A percentile compares a stretch with the other conserved stretches of the same genome.
These are phyloP conservation scores for Hydrozoanthus tunicans DNA, from an alignment of 64 coral and sea anemone species.

Conservation along the genomic window DNA sequence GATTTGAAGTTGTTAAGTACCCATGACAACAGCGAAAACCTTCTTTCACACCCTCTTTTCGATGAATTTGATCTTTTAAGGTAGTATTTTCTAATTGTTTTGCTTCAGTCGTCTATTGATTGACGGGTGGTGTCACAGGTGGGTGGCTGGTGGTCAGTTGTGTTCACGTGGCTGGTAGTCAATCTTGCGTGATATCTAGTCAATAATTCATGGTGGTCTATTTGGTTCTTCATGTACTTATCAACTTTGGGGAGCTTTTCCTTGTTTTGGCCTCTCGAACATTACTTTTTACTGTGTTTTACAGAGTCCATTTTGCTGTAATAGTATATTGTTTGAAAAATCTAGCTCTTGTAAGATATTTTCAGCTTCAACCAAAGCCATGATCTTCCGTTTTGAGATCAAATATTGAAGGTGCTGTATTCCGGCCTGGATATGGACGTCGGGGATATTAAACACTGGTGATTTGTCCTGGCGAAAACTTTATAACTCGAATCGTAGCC, in stretches of 20 bases:
- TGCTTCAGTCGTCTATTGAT: background rate
- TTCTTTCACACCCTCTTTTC: background rate
- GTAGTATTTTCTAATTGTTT: background rate
- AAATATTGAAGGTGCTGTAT: background rate
- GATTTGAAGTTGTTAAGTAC: background rate
- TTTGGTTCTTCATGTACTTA: constrained; percentile 19
- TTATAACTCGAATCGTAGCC: too few relatives aligned
- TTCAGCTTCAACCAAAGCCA: background rate
- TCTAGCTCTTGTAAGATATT: background rate
- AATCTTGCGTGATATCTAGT: background rate
- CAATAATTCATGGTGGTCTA: constrained; percentile 14
- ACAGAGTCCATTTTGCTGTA: too few relatives aligned
- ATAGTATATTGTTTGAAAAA: too few relatives aligned
- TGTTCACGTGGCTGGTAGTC: constrained; percentile 1
- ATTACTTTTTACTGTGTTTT: background rate
- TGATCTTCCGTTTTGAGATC: background rate
- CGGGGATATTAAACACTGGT: background rate
- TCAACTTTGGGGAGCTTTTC: constrained; percentile 3
- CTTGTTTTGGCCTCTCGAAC: constrained; percentile 1
- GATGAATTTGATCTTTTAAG: constrained; percentile 11
- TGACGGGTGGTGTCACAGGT: background rate
- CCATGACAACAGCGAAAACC: background rate
- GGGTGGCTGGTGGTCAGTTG: constrained; percentile 2
- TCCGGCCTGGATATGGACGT: background rate
- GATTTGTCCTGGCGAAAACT: background rate